These are phyloP conservation scores for Manis javanica DNA, from an alignment of 2,797 vertebrate genomes.

Conservation along the genomic window DNA sequence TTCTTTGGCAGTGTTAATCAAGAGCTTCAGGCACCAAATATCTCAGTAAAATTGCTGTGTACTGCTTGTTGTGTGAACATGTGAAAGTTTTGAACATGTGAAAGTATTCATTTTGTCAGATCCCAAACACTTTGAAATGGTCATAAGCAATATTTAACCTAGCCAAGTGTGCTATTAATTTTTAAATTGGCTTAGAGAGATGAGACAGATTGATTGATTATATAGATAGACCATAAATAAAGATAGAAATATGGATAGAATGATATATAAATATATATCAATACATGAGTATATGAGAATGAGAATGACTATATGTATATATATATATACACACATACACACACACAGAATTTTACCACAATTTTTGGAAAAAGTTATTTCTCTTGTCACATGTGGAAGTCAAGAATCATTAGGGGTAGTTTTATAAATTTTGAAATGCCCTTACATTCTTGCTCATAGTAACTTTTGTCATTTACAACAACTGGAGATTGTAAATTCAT, in stretches of 20 bases:
- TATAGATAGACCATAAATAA: background rate
- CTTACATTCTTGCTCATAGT: background rate
- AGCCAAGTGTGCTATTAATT: background rate
- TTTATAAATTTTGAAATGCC: background rate
- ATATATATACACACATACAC: background rate
- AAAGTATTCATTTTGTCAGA: background rate
- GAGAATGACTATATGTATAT: background rate
- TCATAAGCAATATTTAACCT: background rate
- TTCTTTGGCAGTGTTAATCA: constrained; percentile 31
- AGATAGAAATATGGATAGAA: background rate
- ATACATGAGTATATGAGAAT: no score
- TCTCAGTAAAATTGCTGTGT: background rate
- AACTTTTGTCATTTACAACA: background rate
- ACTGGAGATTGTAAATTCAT: background rate
- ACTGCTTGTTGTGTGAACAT: background rate
- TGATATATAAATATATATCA: background rate
- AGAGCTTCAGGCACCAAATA: constrained; percentile 1
- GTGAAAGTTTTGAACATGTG: background rate
- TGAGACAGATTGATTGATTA: background rate
- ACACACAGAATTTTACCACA: background rate
- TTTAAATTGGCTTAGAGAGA: background rate
- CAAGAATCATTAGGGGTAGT: background rate
- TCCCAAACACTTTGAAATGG: background rate
- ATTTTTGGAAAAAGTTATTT: background rate
- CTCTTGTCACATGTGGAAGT: background rate